phyloP scores from a whole-genome alignment of 2,797 vertebrate genomes.

The Sylvilagus floridanus region DNA sequence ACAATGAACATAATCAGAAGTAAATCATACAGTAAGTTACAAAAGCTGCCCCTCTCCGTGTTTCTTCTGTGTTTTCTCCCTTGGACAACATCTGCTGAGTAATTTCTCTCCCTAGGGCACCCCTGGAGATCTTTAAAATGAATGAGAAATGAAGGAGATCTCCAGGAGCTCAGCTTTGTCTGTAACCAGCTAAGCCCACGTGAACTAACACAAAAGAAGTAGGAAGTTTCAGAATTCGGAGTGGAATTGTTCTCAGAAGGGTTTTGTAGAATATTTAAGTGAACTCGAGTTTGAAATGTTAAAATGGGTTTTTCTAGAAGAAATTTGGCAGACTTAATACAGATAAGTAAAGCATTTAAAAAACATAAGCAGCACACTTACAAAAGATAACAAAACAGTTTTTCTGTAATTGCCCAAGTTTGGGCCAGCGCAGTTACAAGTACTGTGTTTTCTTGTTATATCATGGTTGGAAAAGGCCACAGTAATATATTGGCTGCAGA shows the following conservation, averaged over 20 bases:
- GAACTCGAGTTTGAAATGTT: constrained; percentile 19
- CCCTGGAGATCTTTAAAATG: background rate
- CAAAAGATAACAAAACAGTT: background rate
- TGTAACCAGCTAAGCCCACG: background rate
- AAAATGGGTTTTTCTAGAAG: constrained; percentile 40
- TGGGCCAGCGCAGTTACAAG: background rate
- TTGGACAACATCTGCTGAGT: background rate
- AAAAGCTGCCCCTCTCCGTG: background rate
- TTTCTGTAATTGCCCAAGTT: constrained; percentile 52
- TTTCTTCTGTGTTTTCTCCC: background rate
- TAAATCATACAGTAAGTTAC: background rate
- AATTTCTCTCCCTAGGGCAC: background rate
- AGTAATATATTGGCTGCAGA: background rate
- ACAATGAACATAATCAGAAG: background rate
- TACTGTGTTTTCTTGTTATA: constrained; percentile 31
- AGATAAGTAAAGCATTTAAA: constrained; percentile 42
- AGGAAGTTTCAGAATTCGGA: background rate
- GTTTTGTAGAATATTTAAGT: constrained; percentile 27
- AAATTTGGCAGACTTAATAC: constrained; percentile 6
- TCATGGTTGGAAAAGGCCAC: background rate
- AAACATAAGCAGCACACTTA: constrained; percentile 18
- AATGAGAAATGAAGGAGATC: background rate
- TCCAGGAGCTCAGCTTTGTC: background rate
- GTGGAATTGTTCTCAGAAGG: background rate
- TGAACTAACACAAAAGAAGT: background rate